Percentiles rank a stretch among this genome's conserved stretches.
These are phyloP conservation scores for Drosophila lutescens DNA, from an alignment of 2,888 invertebrate genomes.

Conservation along the genomic window DNA sequence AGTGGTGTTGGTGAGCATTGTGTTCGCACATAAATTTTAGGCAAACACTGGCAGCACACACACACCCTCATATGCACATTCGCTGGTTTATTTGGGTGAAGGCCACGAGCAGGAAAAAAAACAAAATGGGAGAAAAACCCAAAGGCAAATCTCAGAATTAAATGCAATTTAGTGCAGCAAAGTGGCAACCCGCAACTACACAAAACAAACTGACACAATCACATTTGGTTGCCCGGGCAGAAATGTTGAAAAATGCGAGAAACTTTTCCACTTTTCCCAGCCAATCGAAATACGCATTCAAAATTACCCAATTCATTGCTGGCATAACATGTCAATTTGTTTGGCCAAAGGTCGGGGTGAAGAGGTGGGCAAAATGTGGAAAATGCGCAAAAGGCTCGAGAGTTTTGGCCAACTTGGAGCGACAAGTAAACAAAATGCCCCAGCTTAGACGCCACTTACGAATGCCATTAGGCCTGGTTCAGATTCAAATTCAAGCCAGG, in stretches of 20 bases:
- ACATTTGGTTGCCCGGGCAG: constrained; percentile 50
- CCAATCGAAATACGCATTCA: constrained; percentile 37
- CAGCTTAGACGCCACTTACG: constrained; percentile 70
- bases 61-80: constrained; percentile 19
- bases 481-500: constrained; percentile 6
- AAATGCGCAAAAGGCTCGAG: constrained; percentile 27
- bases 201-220: constrained; percentile 45
- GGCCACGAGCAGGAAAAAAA: constrained; percentile 46
- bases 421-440: constrained; percentile 65
- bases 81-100: constrained; percentile 71
- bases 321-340: constrained; percentile 76
- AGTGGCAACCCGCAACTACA: constrained; percentile 62
- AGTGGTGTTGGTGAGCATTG: constrained; percentile 52
- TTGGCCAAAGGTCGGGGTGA: constrained; percentile 43
- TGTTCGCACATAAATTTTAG: constrained; percentile 73
- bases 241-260: constrained; percentile 41
- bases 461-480: constrained; percentile 65
- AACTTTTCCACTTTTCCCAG: constrained; percentile 47
- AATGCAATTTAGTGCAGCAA: constrained; percentile 79
- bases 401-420: constrained; percentile 27
- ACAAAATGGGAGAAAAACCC: constrained; percentile 13
- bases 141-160: constrained; percentile 71
- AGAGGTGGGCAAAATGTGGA: constrained; percentile 6
- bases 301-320: constrained; percentile 77
- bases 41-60: constrained; percentile 52